phyloP scores from a whole-genome alignment of 2,888 invertebrate species.

The Achlya flavicornis region DNA sequence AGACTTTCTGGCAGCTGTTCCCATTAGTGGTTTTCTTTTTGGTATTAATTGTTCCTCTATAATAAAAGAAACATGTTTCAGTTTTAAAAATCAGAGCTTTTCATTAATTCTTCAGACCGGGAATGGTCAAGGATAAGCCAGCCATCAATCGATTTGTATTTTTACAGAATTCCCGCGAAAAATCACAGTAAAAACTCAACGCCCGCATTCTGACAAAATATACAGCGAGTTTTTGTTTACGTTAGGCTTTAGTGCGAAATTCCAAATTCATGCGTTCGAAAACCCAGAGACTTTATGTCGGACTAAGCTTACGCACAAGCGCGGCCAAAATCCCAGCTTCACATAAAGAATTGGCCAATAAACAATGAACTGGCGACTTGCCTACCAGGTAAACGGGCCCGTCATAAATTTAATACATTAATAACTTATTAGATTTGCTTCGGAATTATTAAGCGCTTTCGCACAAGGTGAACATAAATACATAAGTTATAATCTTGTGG shows the following conservation, averaged over 20 bases:
- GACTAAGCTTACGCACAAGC: constrained; percentile 7
- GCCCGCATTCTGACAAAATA: not conserved
- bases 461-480: not conserved
- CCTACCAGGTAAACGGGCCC: constrained; percentile 9
- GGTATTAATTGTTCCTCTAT: constrained; percentile 78
- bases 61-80: constrained; percentile 26
- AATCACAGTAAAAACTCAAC: not conserved
- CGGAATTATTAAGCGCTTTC: constrained; percentile 6
- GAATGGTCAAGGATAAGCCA: constrained; percentile 15
- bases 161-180: not conserved
- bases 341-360: constrained; percentile 10
- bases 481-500: not conserved
- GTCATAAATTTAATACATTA: constrained; percentile 14
- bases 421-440: constrained; percentile 11
- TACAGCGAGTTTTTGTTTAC: not conserved
- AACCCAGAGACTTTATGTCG: not conserved
- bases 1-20: constrained; percentile 74
- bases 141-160: not conserved
- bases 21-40: constrained; percentile 69
- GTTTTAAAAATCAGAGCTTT: not conserved
- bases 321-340: not conserved
- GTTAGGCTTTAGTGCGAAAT: not conserved
- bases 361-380: constrained; percentile 13
- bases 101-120: too few species aligned
- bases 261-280: not conserved